Evolutionary conservation across 2,797 vertebrate species (phyloP), one percentile per base, ranked within the genome.

Genomic region (Dicrostonyx torquatus): DNA sequence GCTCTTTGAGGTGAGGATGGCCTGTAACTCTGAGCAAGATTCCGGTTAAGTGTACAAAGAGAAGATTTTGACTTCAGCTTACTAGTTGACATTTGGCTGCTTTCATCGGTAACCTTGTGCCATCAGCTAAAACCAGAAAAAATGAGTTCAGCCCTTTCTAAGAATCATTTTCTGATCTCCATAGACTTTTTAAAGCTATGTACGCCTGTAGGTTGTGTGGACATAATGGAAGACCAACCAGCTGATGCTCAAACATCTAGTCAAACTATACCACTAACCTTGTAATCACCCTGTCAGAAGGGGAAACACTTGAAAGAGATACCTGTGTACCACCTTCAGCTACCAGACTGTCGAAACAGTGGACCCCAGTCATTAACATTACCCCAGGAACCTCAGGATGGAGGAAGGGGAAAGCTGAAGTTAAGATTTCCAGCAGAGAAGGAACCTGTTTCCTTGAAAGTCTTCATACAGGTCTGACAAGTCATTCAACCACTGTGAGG

Each of bases 81-180:
- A 73, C 55, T 93, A 40, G 4, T 26, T 68, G 48, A 6, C 34
- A 45, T n/a, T 68, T 43, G 34, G 58, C 31, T 82, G n/a, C 18
- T 76, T 2, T 76, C 40, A 50, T 79, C 14, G 72, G 17, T 85
- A 77, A 90, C 72, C 26, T 60, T 55, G n/a, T 55, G 60, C 66
- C 31, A 76, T 73, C 72, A 88, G 24, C 45, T 89, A 60, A 90
- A 95, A 91, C 34, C 48, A 93, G 79, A 43, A 89, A 58, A 86
- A 79, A 45, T 82, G 29, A 62, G 9, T n/a, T 92, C 62, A 20
- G 5, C 48, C 43, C 73, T 86, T 10, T 12, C 34, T 70, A 37
- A 48, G 18, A 94, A 75, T 87, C 26, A 13, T 89, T 84, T 90
- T 29, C 79, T 87, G 66, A 34, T 53, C 20, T 78, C 55, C 53